Conservation (phyloP, 1,140 invertebrate genomes). For the Drosophila arawakana region DNA sequence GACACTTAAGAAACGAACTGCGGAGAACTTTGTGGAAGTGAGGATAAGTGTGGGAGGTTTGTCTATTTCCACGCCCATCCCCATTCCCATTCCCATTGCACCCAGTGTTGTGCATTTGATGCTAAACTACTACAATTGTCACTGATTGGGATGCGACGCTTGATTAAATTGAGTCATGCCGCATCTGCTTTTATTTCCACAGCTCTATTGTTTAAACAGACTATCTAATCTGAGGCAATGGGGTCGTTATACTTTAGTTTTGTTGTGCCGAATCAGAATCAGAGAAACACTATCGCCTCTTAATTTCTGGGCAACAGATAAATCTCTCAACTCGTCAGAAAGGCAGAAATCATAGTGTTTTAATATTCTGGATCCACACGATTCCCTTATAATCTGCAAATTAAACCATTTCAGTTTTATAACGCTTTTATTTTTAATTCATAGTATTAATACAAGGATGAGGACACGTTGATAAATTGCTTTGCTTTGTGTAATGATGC, state of each 20-base stretch:
- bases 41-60: not conserved
- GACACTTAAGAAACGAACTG: conserved; percentile 38
- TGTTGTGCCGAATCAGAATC: not conserved
- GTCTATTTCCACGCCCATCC: not conserved
- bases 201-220: conserved; percentile 63
- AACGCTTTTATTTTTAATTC: conserved; percentile 6
- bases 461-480: conserved; percentile 19
- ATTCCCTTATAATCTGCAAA: too few species aligned
- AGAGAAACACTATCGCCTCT: too few species aligned
- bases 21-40: conserved; percentile 4
- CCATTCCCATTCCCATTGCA: conserved; percentile 1
- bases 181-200: conserved; percentile 38
- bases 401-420: not conserved
- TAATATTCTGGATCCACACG: too few species aligned
- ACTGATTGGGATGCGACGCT: conserved; percentile 49
- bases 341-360: too few species aligned
- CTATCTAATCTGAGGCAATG: conserved; percentile 70
- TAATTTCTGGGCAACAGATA: too few species aligned
- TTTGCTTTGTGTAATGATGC: conserved; percentile 1
- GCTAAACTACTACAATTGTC: conserved; percentile 40
- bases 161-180: conserved; percentile 65
- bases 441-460: conserved; percentile 2
- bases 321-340: too few species aligned
- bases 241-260: conserved; percentile 31
- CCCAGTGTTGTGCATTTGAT: not conserved